Evolutionary conservation across 1,140 invertebrate species (phyloP).

Genomic region (Conus ventricosus): DNA sequence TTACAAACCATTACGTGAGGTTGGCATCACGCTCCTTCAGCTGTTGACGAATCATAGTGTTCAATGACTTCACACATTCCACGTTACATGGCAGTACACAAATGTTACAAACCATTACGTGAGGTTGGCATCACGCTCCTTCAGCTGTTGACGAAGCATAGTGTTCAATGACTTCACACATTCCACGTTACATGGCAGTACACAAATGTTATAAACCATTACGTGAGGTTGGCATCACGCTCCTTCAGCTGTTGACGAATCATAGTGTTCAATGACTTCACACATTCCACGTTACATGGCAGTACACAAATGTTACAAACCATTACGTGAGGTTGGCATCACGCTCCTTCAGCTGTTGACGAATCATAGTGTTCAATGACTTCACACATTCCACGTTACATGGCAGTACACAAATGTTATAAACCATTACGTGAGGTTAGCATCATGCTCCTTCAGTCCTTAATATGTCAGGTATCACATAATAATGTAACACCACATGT

Average conservation of each 20-base stretch:
- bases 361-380: neutral
- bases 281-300: neutral
- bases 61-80: neutral
- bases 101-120: too few species aligned
- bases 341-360: constrained; percentile 89
- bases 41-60: constrained; percentile 69
- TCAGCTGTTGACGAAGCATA: constrained; percentile 79
- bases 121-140: constrained; percentile 90
- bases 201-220: too few species aligned
- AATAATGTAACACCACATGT: too few species aligned
- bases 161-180: neutral
- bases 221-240: constrained; percentile 83
- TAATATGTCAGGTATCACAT: too few species aligned
- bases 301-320: too few species aligned
- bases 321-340: constrained; percentile 79
- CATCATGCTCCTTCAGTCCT: too few species aligned
- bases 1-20: too few species aligned
- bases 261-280: neutral
- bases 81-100: too few species aligned
- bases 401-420: too few species aligned
- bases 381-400: neutral
- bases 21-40: constrained; percentile 96
- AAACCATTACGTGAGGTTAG: too few species aligned
- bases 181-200: too few species aligned
- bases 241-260: constrained; percentile 86